Percentiles rank a stretch among this genome's conserved stretches.
These are phyloP conservation scores for Takifugu bimaculatus DNA, from an alignment of 2,113 vertebrate species.

Conservation along the genomic window DNA sequence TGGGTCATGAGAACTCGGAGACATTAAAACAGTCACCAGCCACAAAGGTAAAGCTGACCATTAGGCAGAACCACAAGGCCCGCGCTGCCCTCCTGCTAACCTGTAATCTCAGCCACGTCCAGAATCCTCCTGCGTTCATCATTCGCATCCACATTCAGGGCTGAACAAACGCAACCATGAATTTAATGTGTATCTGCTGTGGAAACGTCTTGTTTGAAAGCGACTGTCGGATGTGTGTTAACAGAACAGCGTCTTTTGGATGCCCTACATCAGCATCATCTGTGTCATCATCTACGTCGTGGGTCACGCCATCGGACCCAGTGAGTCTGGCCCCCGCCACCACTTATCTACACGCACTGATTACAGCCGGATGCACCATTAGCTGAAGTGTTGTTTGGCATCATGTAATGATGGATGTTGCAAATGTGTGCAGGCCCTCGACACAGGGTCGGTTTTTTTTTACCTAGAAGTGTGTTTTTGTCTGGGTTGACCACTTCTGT, in stretches of 20 bases:
- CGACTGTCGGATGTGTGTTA: slow-evolving; percentile 34
- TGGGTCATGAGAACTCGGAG: slow-evolving; percentile 1
- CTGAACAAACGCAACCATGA: too few species aligned
- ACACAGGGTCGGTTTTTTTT: too few species aligned
- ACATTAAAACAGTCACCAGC: background rate
- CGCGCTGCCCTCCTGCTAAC: background rate
- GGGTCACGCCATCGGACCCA: slow-evolving; percentile 88
- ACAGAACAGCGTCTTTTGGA: slow-evolving; percentile 76
- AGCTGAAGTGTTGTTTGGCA: slow-evolving; percentile 57
- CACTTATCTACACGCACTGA: slow-evolving; percentile 19
- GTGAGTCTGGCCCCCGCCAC: slow-evolving; percentile 70
- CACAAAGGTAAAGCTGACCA: background rate
- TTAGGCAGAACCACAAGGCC: background rate
- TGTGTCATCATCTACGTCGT: slow-evolving; percentile 84
- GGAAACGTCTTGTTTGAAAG: slow-evolving; percentile 12
- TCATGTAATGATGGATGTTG: slow-evolving; percentile 38
- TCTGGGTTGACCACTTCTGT: slow-evolving; percentile 15
- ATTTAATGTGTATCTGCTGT: too few species aligned
- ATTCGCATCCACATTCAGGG: too few species aligned
- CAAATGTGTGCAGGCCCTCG: background rate
- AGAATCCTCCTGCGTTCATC: background rate
- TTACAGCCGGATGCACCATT: slow-evolving; percentile 43
- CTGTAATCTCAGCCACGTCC: slow-evolving; percentile 21
- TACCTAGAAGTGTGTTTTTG: slow-evolving; percentile 15
- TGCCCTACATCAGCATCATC: slow-evolving; percentile 86